Evolutionary conservation across 2,113 vertebrate genomes (phyloP), one percentile per base, ranked within the genome.

Genomic region (Furnarius figulus): DNA sequence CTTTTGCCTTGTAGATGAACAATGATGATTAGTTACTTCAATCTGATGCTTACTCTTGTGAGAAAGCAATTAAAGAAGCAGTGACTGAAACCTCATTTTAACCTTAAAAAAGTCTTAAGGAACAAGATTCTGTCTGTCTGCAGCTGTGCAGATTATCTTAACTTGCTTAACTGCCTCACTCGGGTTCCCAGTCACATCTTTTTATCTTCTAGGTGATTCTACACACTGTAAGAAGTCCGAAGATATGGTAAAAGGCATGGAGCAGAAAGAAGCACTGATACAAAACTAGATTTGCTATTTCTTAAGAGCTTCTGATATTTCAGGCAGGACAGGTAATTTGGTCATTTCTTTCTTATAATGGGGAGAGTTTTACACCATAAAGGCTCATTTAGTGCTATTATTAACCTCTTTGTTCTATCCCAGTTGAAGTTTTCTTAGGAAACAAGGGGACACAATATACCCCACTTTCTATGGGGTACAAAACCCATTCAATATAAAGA

Each of bases 241-340:
- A 97, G 97, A 96, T 20, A 79, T 93, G 73, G 80, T 96, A 91
- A 97, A 97, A 93, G n/a, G 82, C 44, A 97, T 97, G 40, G 98
- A 97, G 71, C 97, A 97, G 72, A 95, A 90, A 49, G 85, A 90
- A 73, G 94, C 96, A 61, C 76, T 96, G 85, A 76, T 97, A 61
- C 87, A 70, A 87, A 97, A 95, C 63, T 98, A 98, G 96, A 82
- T 86, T 37, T 89, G 59, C 50, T 50, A 30, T 71, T 94, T 80
- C 44, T 90, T 94, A 46, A 88, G 83, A 82, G 94, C 96, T 97
- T 96, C 97, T 96, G 95, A 92, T 62, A 27, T 94, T 95, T 96
- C 91, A 89, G 94, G 89, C 58, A 88, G 70, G 70, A 97, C 87
- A 98, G 98, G 98, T 98, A 98, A 97, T 85, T 87, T 85, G 78